Percentiles rank a stretch among this genome's conserved stretches.
phyloP scores from a whole-genome alignment of 2,113 vertebrate species.

The Eira barbara region DNA sequence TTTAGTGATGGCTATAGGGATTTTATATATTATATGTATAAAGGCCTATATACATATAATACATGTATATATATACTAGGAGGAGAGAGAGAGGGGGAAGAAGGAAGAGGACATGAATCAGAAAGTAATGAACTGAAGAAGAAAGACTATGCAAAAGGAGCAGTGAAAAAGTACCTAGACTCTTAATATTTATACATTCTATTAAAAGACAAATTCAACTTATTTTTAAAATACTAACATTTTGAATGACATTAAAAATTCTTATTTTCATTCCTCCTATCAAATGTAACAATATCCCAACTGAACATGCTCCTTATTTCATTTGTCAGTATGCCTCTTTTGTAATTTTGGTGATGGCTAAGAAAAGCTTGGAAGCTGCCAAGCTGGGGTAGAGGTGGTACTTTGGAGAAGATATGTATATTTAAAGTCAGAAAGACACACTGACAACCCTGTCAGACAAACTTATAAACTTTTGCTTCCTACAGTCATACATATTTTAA shows the following conservation, averaged over 20 bases:
- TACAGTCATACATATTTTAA: not conserved
- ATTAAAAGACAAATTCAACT: conserved; percentile 9
- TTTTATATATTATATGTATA: not conserved
- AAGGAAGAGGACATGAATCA: not conserved
- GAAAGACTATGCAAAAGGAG: not conserved
- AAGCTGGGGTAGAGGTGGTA: not conserved
- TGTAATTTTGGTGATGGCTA: not conserved
- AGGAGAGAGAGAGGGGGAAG: not conserved
- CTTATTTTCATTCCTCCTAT: conserved; percentile 60
- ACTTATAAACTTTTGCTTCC: not conserved
- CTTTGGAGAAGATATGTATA: not conserved
- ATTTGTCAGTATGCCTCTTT: conserved; percentile 10
- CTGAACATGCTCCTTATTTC: conserved; percentile 73
- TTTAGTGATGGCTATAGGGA: not conserved
- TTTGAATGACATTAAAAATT: conserved; percentile 53
- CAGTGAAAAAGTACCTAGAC: not conserved
- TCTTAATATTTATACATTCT: conserved; percentile 20
- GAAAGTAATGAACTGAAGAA: not conserved
- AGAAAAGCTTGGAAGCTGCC: not conserved
- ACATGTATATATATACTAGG: not conserved
- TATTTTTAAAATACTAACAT: not conserved
- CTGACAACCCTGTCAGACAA: not conserved
- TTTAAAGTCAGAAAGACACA: not conserved
- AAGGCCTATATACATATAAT: not conserved
- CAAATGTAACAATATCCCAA: conserved; percentile 60